Conservation (phyloP, 2,797 vertebrate genomes). For the Mus spretus region DNA sequence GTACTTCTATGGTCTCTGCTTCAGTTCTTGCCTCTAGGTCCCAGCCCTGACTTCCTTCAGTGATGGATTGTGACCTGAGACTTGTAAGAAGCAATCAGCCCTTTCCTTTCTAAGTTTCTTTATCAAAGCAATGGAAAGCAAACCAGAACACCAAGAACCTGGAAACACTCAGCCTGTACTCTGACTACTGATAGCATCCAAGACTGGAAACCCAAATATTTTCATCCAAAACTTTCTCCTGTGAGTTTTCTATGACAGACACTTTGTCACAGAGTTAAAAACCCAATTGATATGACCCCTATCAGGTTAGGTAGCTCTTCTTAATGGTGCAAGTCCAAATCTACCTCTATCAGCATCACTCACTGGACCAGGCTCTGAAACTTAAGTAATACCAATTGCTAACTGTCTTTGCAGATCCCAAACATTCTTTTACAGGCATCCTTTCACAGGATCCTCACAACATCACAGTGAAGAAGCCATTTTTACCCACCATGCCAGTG, state of each 20-base stretch:
- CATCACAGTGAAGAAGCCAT: not conserved
- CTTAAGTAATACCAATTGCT: not conserved
- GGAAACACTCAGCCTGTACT: not conserved
- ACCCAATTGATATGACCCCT: not conserved
- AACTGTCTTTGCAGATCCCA: not conserved
- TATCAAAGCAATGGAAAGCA: not conserved
- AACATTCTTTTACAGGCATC: not conserved
- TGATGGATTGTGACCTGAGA: not conserved
- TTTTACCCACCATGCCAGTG: not conserved
- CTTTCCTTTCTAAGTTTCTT: not conserved
- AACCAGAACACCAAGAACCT: not conserved
- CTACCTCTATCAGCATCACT: not conserved
- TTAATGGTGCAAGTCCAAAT: not conserved
- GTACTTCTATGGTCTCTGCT: not conserved
- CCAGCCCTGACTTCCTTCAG: not conserved
- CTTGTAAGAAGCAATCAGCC: not conserved
- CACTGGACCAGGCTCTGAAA: not conserved
- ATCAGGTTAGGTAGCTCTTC: not conserved
- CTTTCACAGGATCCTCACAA: slow-evolving; percentile 30
- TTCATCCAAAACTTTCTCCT: not conserved
- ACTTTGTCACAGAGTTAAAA: not conserved
- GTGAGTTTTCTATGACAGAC: not conserved
- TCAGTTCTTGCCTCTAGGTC: not conserved
- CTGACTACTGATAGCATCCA: not conserved
- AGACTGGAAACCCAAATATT: not conserved